A percentile compares a stretch with the other conserved stretches of the same genome.
Conservation (phyloP, 2,113 vertebrate species). For the Silurus glanis region DNA sequence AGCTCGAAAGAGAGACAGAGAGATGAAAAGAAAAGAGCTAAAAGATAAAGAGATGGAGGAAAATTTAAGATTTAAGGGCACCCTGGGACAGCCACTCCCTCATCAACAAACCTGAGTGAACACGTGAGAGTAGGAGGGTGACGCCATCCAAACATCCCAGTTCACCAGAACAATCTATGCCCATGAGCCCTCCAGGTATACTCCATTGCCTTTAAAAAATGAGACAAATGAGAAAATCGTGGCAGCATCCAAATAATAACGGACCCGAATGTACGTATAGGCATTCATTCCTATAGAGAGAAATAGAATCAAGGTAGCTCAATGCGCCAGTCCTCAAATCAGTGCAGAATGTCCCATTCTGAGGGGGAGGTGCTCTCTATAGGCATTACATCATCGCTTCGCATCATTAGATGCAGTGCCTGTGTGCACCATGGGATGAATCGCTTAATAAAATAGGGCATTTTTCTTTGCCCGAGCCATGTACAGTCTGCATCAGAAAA, state of each 20-base stretch:
- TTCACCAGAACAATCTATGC: too few relatives aligned
- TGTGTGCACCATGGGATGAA: slow-evolving; percentile 41
- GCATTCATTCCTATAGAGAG: not conserved
- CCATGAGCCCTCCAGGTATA: too few relatives aligned
- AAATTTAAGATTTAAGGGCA: too few relatives aligned
- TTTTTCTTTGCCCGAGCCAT: not conserved
- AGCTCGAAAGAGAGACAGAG: too few relatives aligned
- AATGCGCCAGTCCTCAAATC: slow-evolving; percentile 44
- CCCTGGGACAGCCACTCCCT: too few relatives aligned
- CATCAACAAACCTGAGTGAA: too few relatives aligned
- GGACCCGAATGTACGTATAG: not conserved
- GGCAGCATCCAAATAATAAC: too few relatives aligned
- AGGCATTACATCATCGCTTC: slow-evolving; percentile 54
- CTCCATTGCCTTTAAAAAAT: too few relatives aligned
- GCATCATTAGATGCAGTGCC: slow-evolving; percentile 37
- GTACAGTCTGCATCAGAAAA: not conserved
- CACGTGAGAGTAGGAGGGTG: too few relatives aligned
- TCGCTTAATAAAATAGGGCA: slow-evolving; percentile 29
- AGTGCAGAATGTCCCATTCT: slow-evolving; percentile 46
- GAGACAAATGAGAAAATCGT: not conserved
- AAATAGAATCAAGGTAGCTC: slow-evolving; percentile 34
- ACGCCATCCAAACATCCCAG: too few relatives aligned
- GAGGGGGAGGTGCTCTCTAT: slow-evolving; percentile 49
- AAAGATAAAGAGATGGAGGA: too few relatives aligned
- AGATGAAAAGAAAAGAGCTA: too few relatives aligned